These are phyloP conservation scores for Drosophila gunungcola DNA, from an alignment of 1,140 invertebrate species.

Conservation along the genomic window DNA sequence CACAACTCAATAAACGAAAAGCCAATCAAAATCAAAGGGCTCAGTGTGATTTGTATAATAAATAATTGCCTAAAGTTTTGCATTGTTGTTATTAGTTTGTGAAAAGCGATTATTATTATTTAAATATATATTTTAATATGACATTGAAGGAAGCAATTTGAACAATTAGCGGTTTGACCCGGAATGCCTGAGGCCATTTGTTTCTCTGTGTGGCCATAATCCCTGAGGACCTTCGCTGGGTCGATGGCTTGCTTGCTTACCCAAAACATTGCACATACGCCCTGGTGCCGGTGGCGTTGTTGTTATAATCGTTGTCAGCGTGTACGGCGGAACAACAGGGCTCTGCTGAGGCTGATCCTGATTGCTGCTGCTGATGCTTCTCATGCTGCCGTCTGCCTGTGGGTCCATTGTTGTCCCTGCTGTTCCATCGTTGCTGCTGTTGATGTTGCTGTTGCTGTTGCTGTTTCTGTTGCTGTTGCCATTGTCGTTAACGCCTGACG, in stretches of 20 bases:
- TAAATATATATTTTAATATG: background rate
- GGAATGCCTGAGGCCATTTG: background rate
- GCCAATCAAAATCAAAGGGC: too few species aligned
- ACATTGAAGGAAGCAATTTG: background rate
- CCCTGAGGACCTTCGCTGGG: slow-evolving; percentile 9
- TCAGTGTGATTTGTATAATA: too few species aligned
- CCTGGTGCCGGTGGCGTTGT: slow-evolving; percentile 68
- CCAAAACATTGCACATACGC: slow-evolving; percentile 82
- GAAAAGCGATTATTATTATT: too few species aligned
- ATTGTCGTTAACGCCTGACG: slow-evolving; percentile 52
- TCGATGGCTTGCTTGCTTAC: slow-evolving; percentile 67
- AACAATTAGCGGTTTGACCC: background rate
- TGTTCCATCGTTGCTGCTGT: background rate
- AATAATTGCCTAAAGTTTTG: too few species aligned
- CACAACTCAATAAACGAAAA: too few species aligned
- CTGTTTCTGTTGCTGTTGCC: slow-evolving; percentile 32
- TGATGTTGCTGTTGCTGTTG: slow-evolving; percentile 7
- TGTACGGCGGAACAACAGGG: slow-evolving; percentile 54
- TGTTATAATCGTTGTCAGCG: slow-evolving; percentile 72
- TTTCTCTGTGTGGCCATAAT: slow-evolving; percentile 23
- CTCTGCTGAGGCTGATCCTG: slow-evolving; percentile 52
- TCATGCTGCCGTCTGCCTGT: slow-evolving; percentile 31
- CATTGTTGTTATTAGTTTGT: too few species aligned
- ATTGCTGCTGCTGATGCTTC: slow-evolving; percentile 33
- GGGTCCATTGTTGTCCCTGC: slow-evolving; percentile 36